Percentiles rank a stretch among this genome's conserved stretches.
Evolutionary conservation across 2,888 invertebrate genomes (phyloP).

Genomic region (Neoaliturus tenellus): DNA sequence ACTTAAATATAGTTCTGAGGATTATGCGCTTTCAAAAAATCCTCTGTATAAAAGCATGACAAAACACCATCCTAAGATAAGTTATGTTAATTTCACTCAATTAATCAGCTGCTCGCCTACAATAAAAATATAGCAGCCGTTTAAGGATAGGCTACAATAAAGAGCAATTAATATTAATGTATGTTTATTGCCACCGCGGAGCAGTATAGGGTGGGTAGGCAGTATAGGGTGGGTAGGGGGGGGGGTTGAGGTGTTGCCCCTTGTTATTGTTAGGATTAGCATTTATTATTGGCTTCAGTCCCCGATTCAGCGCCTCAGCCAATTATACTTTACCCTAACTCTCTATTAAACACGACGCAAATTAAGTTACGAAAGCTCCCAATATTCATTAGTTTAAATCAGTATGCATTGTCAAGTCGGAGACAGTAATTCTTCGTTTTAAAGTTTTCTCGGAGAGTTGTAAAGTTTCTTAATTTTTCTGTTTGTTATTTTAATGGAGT

Average conservation of each 20-base stretch:
- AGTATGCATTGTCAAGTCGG: not conserved
- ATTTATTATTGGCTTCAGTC: constrained; percentile 40
- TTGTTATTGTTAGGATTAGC: constrained; percentile 44
- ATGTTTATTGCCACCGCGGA: no score
- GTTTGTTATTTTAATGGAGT: no score
- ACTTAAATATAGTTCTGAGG: no score
- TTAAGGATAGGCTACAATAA: no score
- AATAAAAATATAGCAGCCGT: no score
- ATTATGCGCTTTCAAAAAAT: no score
- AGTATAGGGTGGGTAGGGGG: no score
- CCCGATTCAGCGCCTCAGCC: constrained; percentile 4
- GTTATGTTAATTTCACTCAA: no score
- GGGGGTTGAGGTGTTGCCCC: not conserved
- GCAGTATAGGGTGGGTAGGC: no score
- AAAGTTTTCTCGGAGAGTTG: not conserved
- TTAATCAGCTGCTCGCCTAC: no score
- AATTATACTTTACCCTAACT: constrained; percentile 35
- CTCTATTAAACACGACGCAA: not conserved
- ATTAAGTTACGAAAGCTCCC: constrained; percentile 10
- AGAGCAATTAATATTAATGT: not conserved
- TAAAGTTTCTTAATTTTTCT: not conserved
- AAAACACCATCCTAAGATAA: no score
- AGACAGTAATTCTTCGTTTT: not conserved
- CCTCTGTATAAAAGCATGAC: no score
- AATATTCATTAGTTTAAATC: not conserved